These are phyloP conservation scores for Porites cylindrica DNA, from an alignment of 92 coral and sea anemone species.

Conservation along the genomic window DNA sequence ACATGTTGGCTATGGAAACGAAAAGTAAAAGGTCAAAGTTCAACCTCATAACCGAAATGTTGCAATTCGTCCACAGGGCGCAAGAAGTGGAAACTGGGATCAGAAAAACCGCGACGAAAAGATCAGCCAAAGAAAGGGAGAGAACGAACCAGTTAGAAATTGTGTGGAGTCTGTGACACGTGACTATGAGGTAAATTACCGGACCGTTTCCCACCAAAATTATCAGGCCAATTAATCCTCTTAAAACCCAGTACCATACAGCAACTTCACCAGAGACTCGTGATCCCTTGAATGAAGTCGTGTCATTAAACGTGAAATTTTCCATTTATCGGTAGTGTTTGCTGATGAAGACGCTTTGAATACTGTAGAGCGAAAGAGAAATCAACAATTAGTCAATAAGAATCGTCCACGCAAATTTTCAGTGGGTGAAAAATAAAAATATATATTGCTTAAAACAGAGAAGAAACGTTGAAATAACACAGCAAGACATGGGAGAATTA, in stretches of 20 bases:
- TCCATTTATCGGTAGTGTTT: not conserved
- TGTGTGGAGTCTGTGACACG: constrained; percentile 29
- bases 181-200: constrained; percentile 33
- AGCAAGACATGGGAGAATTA: too few species aligned
- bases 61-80: constrained; percentile 32
- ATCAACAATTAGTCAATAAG: not conserved
- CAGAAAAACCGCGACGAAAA: constrained; percentile 33
- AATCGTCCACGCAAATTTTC: too few species aligned
- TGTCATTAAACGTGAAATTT: not conserved
- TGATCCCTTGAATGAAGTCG: not conserved
- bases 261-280: not conserved
- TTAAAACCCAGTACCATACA: constrained; percentile 41
- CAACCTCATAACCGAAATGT: constrained; percentile 8
- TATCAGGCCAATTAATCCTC: constrained; percentile 25
- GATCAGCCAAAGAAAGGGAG: constrained; percentile 40
- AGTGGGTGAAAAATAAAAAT: too few species aligned
- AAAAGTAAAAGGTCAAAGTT: constrained; percentile 32
- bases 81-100: constrained; percentile 39
- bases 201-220: constrained; percentile 48
- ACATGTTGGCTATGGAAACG: constrained; percentile 51
- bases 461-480: too few species aligned
- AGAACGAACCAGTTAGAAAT: constrained; percentile 46
- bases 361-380: not conserved
- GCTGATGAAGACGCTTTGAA: not conserved
- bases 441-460: too few species aligned